Conservation (phyloP, 2,888 invertebrate genomes). For the Auanema freiburgensis region DNA sequence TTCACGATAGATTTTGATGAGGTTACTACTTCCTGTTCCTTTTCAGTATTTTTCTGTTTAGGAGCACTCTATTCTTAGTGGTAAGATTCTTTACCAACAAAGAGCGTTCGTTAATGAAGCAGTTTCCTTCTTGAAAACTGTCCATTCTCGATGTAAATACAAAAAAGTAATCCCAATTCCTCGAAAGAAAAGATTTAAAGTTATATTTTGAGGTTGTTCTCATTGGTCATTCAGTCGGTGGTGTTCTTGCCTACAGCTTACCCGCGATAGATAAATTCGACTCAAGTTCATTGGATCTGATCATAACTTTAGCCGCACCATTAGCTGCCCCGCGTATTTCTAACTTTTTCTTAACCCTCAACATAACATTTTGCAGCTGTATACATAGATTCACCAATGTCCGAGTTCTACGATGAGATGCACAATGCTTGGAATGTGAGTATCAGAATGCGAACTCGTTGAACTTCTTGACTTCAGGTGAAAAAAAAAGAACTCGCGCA, state of each 20-base stretch:
- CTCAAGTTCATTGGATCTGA: slow-evolving; percentile 22
- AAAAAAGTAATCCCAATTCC: not conserved
- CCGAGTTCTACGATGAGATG: slow-evolving; percentile 2
- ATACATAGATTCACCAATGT: too few species aligned
- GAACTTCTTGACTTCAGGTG: slow-evolving; percentile 7
- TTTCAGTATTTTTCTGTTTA: too few species aligned
- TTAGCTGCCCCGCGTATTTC: slow-evolving; percentile 28
- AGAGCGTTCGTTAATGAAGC: slow-evolving; percentile 72
- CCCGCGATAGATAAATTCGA: slow-evolving; percentile 22
- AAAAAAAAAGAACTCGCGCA: slow-evolving; percentile 17
- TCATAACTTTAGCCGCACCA: slow-evolving; percentile 31
- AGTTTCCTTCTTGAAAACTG: not conserved
- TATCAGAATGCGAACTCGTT: not conserved
- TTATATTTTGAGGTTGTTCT: slow-evolving; percentile 29
- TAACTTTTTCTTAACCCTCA: not conserved
- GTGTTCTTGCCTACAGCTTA: slow-evolving; percentile 25
- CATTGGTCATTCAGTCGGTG: slow-evolving; percentile 46
- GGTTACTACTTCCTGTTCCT: slow-evolving; percentile 52
- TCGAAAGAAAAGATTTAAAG: not conserved
- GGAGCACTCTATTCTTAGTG: slow-evolving; percentile 84
- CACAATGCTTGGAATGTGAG: not conserved
- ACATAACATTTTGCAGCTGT: too few species aligned
- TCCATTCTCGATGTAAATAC: not conserved
- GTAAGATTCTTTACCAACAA: slow-evolving; percentile 80
- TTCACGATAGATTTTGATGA: slow-evolving; percentile 88